These are phyloP conservation scores for Triplophysa bombifrons DNA, from an alignment of 2,797 vertebrate species.

Conservation along the genomic window DNA sequence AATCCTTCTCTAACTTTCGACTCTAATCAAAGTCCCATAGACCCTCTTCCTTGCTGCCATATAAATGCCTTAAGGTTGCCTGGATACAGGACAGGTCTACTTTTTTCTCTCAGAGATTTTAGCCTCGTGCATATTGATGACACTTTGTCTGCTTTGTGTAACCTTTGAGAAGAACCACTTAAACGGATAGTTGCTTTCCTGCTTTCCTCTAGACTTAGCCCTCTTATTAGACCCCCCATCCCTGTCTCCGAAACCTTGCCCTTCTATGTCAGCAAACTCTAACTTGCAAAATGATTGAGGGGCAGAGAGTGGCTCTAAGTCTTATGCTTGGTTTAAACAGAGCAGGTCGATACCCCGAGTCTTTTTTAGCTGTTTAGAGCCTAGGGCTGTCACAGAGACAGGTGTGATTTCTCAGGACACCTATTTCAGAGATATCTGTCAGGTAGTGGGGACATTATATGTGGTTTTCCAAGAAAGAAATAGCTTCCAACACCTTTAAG, in stretches of 20 bases:
- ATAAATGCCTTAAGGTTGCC: background rate
- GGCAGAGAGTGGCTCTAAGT: background rate
- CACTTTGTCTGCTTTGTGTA: background rate
- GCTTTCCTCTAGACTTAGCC: background rate
- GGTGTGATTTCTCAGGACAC: background rate
- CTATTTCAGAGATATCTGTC: slow-evolving; percentile 5
- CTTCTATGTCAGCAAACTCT: background rate
- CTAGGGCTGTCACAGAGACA: slow-evolving; percentile 8
- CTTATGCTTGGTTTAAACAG: background rate
- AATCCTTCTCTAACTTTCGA: slow-evolving; percentile 21
- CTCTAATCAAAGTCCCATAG: background rate
- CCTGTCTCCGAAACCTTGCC: background rate
- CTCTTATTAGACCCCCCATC: too few relatives aligned
- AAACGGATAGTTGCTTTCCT: background rate
- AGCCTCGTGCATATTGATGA: slow-evolving; percentile 10
- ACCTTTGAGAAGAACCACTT: background rate
- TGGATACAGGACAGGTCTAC: slow-evolving; percentile 1
- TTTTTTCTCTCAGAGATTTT: slow-evolving; percentile 13
- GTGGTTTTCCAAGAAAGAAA: slow-evolving; percentile 1
- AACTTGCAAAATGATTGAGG: background rate
- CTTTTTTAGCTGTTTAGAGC: background rate
- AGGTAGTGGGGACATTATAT: background rate
- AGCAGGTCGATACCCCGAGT: background rate
- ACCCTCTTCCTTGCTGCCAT: background rate
- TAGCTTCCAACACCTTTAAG: slow-evolving; percentile 16